Evolutionary conservation across 2,113 vertebrate genomes (phyloP).

Genomic region (Caranx melampygus): DNA sequence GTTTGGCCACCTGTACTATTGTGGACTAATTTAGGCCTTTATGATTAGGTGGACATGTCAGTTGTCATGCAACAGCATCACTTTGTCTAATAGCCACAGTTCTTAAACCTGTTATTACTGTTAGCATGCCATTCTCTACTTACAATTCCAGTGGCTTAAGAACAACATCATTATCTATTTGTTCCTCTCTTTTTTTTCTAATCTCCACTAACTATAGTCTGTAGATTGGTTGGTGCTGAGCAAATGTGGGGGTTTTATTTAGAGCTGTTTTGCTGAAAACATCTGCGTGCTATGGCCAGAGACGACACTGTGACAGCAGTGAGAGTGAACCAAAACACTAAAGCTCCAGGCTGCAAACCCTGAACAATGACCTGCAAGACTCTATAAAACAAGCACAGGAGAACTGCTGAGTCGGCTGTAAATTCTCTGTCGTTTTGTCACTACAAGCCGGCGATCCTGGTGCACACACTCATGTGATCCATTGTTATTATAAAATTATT

Average conservation of each 20-base stretch:
- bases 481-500: not conserved
- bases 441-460: not conserved
- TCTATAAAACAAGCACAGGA: not conserved
- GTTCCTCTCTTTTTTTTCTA: not conserved
- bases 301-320: too few relatives aligned
- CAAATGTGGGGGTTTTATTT: not conserved
- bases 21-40: constrained; percentile 28
- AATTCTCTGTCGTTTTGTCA: not conserved
- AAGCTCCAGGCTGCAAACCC: constrained; percentile 20
- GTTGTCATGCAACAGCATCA: constrained; percentile 1
- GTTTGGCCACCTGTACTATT: constrained; percentile 57
- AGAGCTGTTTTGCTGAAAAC: not conserved
- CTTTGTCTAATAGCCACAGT: not conserved
- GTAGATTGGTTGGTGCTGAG: not conserved
- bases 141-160: not conserved
- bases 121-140: not conserved
- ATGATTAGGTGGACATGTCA: constrained; percentile 4
- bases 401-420: not conserved
- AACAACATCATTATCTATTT: not conserved
- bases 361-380: constrained; percentile 21
- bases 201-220: not conserved
- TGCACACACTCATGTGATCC: not conserved
- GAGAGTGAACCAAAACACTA: constrained; percentile 9
- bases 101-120: not conserved
- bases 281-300: not conserved